Base-by-base conservation (phyloP, 2,888 invertebrate genomes). In the Falcaria lacertinaria region DNA sequence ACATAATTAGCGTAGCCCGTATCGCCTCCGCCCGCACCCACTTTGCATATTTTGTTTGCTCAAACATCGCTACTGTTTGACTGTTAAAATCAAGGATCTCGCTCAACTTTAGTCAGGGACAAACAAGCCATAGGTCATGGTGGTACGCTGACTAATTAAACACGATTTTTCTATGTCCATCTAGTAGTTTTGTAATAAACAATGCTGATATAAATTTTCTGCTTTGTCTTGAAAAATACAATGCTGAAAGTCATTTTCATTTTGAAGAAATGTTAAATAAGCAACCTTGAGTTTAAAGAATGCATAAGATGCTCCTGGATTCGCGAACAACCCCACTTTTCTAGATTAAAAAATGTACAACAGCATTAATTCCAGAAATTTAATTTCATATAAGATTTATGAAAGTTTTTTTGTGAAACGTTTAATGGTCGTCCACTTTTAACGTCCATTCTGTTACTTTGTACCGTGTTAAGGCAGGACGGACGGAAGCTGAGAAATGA, bases 11-110 rank as follows among this genome's bases (percentile, higher is more conserved):
- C 69, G 69, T 48, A 56, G 54, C 77, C 82, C 83, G 80, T 86
- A 86, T 84, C 86, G 75, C 74, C 63, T 64, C 59, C 57, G 64
- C 81, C 83, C 84, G 80, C 75, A 81, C 78, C 84, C 77, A 80
- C 83, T 87, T 87, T 86, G 79, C 86, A 87, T 87, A 87, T 83
- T 87, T 85, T 84, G 85, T 85, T 84, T 81, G 76, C 75, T 69
- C 82, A 84, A 85, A 86, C 84, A 83, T 69, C 58, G 71, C 70
- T 72, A 72, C 77, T 84, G 81, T 84, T 85, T 85, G 79, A 83
- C 81, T 82, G 83, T 83, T 78, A 80, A 78, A 85, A 84, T 84
- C 85, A 81, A 85, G 81, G 75, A 83, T 74, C 74, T 69, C 67
- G 54, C 55, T 59, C 56, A 80, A 83, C 74, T 80, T 77, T 60